These are phyloP conservation scores for Sipha maydis DNA, from an alignment of 2,888 invertebrate species.

Conservation along the genomic window DNA sequence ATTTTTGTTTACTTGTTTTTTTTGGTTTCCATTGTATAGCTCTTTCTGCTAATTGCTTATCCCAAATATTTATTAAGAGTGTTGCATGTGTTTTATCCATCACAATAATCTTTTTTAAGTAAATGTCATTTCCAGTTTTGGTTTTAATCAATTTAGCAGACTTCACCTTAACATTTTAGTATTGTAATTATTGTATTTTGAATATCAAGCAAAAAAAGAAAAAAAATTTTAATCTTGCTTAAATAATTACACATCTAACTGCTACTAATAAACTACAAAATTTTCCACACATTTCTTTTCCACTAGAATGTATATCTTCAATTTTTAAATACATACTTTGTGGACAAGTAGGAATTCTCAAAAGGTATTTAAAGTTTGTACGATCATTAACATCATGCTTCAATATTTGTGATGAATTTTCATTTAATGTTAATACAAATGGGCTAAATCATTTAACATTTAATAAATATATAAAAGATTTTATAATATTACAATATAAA, in stretches of 20 bases:
- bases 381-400: conserved; percentile 72
- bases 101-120: conserved; percentile 76
- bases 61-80: conserved; percentile 75
- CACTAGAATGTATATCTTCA: conserved; percentile 70
- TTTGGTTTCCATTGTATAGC: conserved; percentile 76
- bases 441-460: conserved; percentile 69
- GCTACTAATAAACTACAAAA: conserved; percentile 77
- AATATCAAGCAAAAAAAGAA: conserved; percentile 18
- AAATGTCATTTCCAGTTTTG: conserved; percentile 72
- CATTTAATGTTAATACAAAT: conserved; percentile 75
- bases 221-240: conserved; percentile 58
- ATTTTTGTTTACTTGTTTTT: conserved; percentile 69
- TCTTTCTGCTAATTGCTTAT: conserved; percentile 76
- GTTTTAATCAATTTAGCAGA: conserved; percentile 74
- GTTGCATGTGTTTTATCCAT: conserved; percentile 75
- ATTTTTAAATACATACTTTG: conserved; percentile 72
- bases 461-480: neutral
- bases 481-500: neutral
- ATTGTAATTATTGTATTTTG: neutral
- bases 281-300: conserved; percentile 68
- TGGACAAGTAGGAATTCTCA: conserved; percentile 76
- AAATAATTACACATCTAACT: conserved; percentile 71
- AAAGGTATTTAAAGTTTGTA: conserved; percentile 70
- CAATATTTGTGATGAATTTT: conserved; percentile 74
- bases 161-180: conserved; percentile 69